Percentiles rank a stretch among this genome's conserved stretches.
Evolutionary conservation across 2,113 vertebrate species (phyloP).

Genomic region (Chaetodon auriga): DNA sequence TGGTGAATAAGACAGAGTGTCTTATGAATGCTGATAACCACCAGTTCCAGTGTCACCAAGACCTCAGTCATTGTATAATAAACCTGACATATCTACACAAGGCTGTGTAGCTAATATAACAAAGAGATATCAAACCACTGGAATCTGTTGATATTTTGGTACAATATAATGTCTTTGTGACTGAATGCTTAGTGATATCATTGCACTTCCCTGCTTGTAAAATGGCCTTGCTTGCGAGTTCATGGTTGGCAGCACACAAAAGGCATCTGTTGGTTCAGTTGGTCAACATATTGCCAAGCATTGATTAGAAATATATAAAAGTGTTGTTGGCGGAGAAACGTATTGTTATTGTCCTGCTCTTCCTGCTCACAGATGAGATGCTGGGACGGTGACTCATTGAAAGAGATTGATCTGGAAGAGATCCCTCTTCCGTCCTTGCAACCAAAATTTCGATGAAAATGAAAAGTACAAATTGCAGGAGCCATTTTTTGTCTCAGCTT

Average conservation of each 20-base stretch:
- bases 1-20: background rate
- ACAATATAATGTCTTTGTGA: background rate
- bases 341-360: slow-evolving; percentile 23
- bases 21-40: background rate
- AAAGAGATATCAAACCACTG: background rate
- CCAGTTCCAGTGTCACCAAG: background rate
- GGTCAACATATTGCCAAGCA: slow-evolving; percentile 33
- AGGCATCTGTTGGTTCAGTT: slow-evolving; percentile 32
- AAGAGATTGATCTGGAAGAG: slow-evolving; percentile 35
- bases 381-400: slow-evolving; percentile 19
- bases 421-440: background rate
- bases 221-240: background rate
- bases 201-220: background rate
- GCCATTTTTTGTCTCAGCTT: slow-evolving; percentile 5
- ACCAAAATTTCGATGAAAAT: slow-evolving; percentile 3
- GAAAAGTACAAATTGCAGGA: slow-evolving; percentile 23
- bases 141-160: background rate
- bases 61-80: background rate
- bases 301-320: slow-evolving; percentile 50
- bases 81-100: background rate
- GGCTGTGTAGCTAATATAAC: background rate
- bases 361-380: slow-evolving; percentile 44
- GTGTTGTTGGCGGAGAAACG: background rate
- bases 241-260: slow-evolving; percentile 1
- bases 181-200: background rate